Evolutionary conservation across 2,888 invertebrate genomes (phyloP).

Genomic region (Ochropacha duplaris): DNA sequence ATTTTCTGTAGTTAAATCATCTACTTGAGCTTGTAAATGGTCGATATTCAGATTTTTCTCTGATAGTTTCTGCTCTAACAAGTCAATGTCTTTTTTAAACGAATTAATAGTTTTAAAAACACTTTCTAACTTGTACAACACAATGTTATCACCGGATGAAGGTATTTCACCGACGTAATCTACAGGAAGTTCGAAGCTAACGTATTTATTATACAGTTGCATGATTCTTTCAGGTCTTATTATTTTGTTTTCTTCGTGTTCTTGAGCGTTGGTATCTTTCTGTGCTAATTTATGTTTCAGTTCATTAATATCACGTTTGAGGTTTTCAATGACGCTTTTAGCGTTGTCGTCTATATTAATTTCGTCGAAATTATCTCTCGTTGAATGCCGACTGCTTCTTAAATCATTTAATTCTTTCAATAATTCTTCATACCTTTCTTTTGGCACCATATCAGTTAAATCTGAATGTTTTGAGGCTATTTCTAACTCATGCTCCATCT

Average conservation of each 20-base stretch:
- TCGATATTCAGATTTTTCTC: constrained; percentile 80
- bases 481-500: constrained; percentile 74
- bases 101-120: constrained; percentile 81
- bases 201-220: constrained; percentile 73
- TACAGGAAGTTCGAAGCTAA: constrained; percentile 74
- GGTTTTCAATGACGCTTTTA: constrained; percentile 75
- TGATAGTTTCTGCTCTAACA: constrained; percentile 80
- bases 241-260: constrained; percentile 45
- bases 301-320: constrained; percentile 74
- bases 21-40: constrained; percentile 80
- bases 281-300: constrained; percentile 63
- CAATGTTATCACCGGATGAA: constrained; percentile 59
- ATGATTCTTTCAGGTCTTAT: constrained; percentile 67
- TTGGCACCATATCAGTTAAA: constrained; percentile 56
- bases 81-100: constrained; percentile 83
- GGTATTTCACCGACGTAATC: constrained; percentile 76
- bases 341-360: constrained; percentile 77
- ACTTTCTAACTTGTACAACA: constrained; percentile 75
- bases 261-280: constrained; percentile 44
- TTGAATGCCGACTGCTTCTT: constrained; percentile 56
- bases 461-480: constrained; percentile 52
- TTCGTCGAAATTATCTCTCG: constrained; percentile 64
- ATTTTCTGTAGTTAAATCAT: constrained; percentile 78
- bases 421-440: constrained; percentile 62
- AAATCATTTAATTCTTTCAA: constrained; percentile 61